Percentiles rank a stretch among this genome's conserved stretches.
Conservation (phyloP, 2,797 vertebrate species). For the Clamator glandarius region DNA sequence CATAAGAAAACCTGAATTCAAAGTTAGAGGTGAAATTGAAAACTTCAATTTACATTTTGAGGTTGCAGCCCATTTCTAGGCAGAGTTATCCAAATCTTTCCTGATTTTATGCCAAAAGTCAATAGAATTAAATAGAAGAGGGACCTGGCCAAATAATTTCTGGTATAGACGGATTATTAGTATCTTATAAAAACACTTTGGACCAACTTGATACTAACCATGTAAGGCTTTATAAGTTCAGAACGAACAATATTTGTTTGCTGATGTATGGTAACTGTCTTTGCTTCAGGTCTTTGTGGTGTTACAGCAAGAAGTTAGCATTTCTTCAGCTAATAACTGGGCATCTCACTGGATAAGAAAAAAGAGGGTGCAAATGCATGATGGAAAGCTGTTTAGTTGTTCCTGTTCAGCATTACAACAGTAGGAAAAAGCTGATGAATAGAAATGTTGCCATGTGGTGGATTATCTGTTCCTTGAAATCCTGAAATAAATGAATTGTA, state of each 20-base stretch:
- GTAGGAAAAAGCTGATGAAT: constrained; percentile 36
- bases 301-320: not conserved
- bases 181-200: not conserved
- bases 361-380: not conserved
- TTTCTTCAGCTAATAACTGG: not conserved
- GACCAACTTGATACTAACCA: rapidly evolving
- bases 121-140: not conserved
- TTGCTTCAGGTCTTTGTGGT: not conserved
- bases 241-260: not conserved
- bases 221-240: not conserved
- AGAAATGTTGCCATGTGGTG: constrained; percentile 62
- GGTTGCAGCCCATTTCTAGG: not conserved
- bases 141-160: not conserved
- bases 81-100: not conserved
- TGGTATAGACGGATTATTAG: not conserved
- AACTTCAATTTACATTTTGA: not conserved
- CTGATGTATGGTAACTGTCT: not conserved
- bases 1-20: not conserved
- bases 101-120: not conserved
- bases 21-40: not conserved
- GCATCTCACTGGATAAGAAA: constrained; percentile 17
- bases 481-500: constrained; percentile 64
- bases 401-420: constrained; percentile 14
- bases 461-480: constrained; percentile 63
- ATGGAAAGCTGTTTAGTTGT: not conserved